Conservation (phyloP, 2,888 invertebrate species). For the Folsomia candida region DNA sequence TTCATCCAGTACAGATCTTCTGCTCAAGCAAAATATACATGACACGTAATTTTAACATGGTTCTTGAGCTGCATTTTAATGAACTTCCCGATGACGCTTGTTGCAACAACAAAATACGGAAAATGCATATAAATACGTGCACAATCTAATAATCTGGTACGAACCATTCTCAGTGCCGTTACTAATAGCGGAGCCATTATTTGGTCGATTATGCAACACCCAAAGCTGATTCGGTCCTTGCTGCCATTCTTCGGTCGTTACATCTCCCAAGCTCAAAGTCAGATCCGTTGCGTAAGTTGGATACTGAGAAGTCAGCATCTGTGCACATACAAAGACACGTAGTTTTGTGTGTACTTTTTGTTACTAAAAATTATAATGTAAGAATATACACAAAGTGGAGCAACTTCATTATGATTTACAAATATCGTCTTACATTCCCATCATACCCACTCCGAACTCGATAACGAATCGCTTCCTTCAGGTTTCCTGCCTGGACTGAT, state of each 20-base stretch:
- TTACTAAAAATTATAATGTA: too few relatives aligned
- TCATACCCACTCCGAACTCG: conserved; percentile 30
- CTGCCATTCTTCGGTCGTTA: conserved; percentile 29
- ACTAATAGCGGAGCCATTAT: too few relatives aligned
- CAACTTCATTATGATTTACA: background rate
- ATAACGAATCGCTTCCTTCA: too few relatives aligned
- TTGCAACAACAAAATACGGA: background rate
- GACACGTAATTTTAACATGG: background rate
- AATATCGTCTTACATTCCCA: conserved; percentile 21
- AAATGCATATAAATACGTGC: too few relatives aligned
- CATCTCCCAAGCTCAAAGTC: conserved; percentile 27
- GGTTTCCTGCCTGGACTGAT: too few relatives aligned
- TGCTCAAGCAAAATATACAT: too few relatives aligned
- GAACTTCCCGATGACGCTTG: background rate
- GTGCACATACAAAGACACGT: background rate
- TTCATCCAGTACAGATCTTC: conserved; percentile 23
- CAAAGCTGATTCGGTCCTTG: conserved; percentile 26
- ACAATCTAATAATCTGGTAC: too few relatives aligned
- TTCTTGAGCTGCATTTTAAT: conserved; percentile 1
- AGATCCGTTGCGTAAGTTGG: conserved; percentile 24
- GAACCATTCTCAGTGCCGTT: too few relatives aligned
- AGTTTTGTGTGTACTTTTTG: too few relatives aligned
- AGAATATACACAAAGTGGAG: too few relatives aligned
- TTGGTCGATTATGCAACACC: too few relatives aligned
- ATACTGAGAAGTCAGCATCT: conserved; percentile 31